Base-by-base conservation (phyloP, 2,888 invertebrate genomes). In the Epinotia bilunana region DNA sequence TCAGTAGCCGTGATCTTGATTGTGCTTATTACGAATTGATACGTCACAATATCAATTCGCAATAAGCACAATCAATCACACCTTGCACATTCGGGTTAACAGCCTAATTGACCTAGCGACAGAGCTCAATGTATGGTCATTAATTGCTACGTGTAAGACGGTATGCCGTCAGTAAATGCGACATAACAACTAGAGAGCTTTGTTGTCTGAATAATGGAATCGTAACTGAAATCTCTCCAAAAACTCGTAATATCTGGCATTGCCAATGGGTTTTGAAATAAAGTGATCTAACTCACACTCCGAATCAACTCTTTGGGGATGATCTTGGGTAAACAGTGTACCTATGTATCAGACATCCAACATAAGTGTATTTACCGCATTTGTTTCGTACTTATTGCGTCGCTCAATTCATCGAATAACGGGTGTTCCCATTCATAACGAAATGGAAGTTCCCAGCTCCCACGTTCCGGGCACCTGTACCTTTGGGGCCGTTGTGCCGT, bases 1-100 rank as follows among this genome's bases (percentile, higher is more conserved):
- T 76, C 79, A 77, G 78, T 68, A 76, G 73, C 78, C 80, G 70
- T 82, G 81, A 81, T 81, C 82, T 81, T 81, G 79, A n/a, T n/a
- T n/a, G n/a, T n/a, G n/a, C n/a, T n/a, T n/a, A n/a, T n/a, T n/a
- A n/a, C n/a, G n/a, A n/a, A n/a, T n/a, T n/a, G n/a, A n/a, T n/a
- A n/a, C n/a, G n/a, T n/a, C n/a, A n/a, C n/a, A n/a, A n/a, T n/a
- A 62, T 69, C 0, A 12, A 43, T 20, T 55, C 20, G 18, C 63
- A 74, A 70, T 71, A 62, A 55, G 43, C 33, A 69, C 68, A 72
- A 67, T 63, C 72, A 65, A 39, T 72, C 9, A 58, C 74, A 76
- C 61, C 49, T 74, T 49, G 20, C 64, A 71, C 58, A 71, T 64
- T 73, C 76, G 74, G 76, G 76, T 76, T 76, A 76, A 76, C 74